Evolutionary conservation across 2,888 invertebrate genomes (phyloP).

Genomic region (Melitaea athalia): DNA sequence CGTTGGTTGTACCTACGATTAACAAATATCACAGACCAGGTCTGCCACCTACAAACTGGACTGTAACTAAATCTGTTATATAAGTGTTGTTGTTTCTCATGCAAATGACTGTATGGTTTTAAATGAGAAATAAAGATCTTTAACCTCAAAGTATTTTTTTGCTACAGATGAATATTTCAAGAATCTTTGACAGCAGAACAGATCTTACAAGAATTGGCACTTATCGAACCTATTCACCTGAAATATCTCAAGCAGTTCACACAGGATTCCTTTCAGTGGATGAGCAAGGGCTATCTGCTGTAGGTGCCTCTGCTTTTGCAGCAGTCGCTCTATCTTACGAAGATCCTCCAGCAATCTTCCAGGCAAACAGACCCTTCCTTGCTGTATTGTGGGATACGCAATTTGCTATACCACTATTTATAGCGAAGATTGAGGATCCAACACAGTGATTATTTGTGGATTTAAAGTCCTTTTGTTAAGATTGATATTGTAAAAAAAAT

Average conservation of each 20-base stretch:
- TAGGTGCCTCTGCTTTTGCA: conserved; percentile 70
- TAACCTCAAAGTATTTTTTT: too few relatives aligned
- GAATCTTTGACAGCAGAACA: conserved; percentile 64
- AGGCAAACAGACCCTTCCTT: conserved; percentile 76
- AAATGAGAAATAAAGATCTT: too few relatives aligned
- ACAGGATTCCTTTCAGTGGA: conserved; percentile 78
- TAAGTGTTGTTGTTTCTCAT: too few relatives aligned
- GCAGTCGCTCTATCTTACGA: conserved; percentile 76
- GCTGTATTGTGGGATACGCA: conserved; percentile 73
- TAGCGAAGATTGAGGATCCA: conserved; percentile 76
- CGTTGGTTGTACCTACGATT: too few relatives aligned
- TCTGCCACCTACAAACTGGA: too few relatives aligned
- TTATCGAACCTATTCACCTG: conserved; percentile 52
- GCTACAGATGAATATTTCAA: conserved; percentile 72
- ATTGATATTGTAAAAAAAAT: too few relatives aligned
- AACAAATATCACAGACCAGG: too few relatives aligned
- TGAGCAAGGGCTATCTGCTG: conserved; percentile 76
- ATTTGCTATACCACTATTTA: conserved; percentile 72
- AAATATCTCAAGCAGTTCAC: conserved; percentile 73
- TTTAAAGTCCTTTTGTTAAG: background rate
- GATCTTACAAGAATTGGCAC: conserved; percentile 62
- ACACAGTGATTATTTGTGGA: conserved; percentile 18
- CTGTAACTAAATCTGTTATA: too few relatives aligned
- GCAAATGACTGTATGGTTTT: too few relatives aligned
- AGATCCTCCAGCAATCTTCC: conserved; percentile 59